A percentile compares a stretch with the other conserved stretches of the same genome.
Conservation (phyloP, 2,888 invertebrate species). For the Parnassius glacialis region DNA sequence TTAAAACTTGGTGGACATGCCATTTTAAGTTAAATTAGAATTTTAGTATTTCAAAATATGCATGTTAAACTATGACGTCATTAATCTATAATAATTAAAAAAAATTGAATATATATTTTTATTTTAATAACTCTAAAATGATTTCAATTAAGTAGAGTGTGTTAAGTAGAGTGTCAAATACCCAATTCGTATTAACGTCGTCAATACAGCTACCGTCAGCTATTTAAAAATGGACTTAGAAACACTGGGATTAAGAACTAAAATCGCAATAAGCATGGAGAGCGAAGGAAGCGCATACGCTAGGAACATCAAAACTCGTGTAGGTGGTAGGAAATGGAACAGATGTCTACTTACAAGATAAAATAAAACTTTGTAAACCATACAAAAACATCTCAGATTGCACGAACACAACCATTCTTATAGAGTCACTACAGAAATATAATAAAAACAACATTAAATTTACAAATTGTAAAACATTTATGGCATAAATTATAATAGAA, state of each 20-base stretch:
- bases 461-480: slow-evolving; percentile 67
- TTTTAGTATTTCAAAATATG: too few relatives aligned
- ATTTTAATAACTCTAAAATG: too few relatives aligned
- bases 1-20: too few relatives aligned
- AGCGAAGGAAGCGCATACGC: slow-evolving; percentile 47
- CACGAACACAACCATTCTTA: slow-evolving; percentile 41
- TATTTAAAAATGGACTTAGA: background rate
- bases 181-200: too few relatives aligned
- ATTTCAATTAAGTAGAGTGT: too few relatives aligned
- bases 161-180: too few relatives aligned
- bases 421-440: slow-evolving; percentile 36
- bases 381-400: slow-evolving; percentile 18
- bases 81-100: too few relatives aligned
- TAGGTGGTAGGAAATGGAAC: slow-evolving; percentile 13
- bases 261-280: background rate
- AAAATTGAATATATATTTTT: too few relatives aligned
- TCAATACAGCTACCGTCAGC: background rate
- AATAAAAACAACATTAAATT: slow-evolving; percentile 56
- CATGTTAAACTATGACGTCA: too few relatives aligned
- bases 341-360: background rate
- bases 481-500: slow-evolving; percentile 69
- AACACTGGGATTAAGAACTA: slow-evolving; percentile 14
- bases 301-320: slow-evolving; percentile 46
- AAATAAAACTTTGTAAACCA: background rate
- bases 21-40: too few relatives aligned